Evolutionary conservation across 2,888 invertebrate species (phyloP).

Genomic region (Caenorhabditis uteleia): DNA sequence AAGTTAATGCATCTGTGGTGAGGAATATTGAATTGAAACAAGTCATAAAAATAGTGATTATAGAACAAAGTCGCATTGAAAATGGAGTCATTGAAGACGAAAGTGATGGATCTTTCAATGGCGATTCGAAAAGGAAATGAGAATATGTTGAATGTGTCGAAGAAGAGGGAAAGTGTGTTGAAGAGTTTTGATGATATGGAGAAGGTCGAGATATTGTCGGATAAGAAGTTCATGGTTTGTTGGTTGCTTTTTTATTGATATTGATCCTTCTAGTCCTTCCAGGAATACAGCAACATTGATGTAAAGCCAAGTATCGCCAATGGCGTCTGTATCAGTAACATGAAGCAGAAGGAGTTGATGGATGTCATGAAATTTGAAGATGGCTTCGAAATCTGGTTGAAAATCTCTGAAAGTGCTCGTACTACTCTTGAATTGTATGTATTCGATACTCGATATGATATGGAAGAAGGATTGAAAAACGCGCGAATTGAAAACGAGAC

Average conservation of each 20-base stretch:
- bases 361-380: constrained; percentile 24
- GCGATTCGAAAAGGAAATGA: constrained; percentile 25
- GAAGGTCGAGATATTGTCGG: constrained; percentile 8
- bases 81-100: too few species aligned
- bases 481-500: constrained; percentile 39
- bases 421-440: constrained; percentile 16
- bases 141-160: constrained; percentile 18
- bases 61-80: too few species aligned
- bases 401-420: constrained; percentile 17
- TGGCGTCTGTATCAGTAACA: too few species aligned
- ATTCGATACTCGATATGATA: constrained; percentile 17
- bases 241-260: not conserved
- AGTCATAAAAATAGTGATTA: too few species aligned
- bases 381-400: constrained; percentile 19
- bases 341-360: constrained; percentile 8
- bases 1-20: too few species aligned
- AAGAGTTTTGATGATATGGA: constrained; percentile 10
- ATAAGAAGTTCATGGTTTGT: constrained; percentile 17
- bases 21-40: too few species aligned
- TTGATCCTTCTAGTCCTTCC: not conserved
- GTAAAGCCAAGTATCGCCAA: too few species aligned
- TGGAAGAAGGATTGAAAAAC: not conserved
- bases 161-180: constrained; percentile 19
- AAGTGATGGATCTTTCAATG: too few species aligned
- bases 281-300: too few species aligned